Percentiles rank a stretch among this genome's conserved stretches.
phyloP scores from a whole-genome alignment of 2,113 vertebrate species.

The Turnix velox region DNA sequence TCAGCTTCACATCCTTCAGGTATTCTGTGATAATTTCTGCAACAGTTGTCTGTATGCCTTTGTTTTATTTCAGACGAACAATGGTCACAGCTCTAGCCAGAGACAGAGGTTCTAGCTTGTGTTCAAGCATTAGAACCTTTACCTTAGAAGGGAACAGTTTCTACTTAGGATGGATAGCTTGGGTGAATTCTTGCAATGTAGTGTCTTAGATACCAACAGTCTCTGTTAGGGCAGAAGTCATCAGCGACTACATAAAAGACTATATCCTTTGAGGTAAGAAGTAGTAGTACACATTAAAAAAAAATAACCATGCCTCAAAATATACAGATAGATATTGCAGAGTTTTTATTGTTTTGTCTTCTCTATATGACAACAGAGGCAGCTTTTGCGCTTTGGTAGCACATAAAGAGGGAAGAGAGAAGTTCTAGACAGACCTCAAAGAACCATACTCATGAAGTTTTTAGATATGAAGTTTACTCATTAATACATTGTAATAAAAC shows the following conservation, averaged over 20 bases:
- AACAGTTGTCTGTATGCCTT: not conserved
- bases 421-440: not conserved
- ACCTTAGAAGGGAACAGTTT: not conserved
- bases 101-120: not conserved
- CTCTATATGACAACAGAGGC: not conserved
- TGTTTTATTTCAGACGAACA: not conserved
- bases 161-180: not conserved
- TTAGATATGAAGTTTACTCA: not conserved
- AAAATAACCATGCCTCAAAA: fast-evolving
- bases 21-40: not conserved
- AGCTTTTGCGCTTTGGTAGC: not conserved
- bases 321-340: not conserved
- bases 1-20: not conserved
- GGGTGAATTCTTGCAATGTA: not conserved
- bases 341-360: not conserved
- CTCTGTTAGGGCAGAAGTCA: not conserved
- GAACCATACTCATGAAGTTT: not conserved
- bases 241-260: not conserved
- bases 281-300: not conserved
- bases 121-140: not conserved
- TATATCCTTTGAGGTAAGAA: not conserved
- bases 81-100: not conserved
- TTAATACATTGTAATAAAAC: not conserved
- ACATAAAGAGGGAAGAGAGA: not conserved
- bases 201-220: not conserved